Percentiles rank a stretch among this genome's conserved stretches.
Evolutionary conservation across 2,888 invertebrate species (phyloP).

Genomic region (Odontomyia ornata): DNA sequence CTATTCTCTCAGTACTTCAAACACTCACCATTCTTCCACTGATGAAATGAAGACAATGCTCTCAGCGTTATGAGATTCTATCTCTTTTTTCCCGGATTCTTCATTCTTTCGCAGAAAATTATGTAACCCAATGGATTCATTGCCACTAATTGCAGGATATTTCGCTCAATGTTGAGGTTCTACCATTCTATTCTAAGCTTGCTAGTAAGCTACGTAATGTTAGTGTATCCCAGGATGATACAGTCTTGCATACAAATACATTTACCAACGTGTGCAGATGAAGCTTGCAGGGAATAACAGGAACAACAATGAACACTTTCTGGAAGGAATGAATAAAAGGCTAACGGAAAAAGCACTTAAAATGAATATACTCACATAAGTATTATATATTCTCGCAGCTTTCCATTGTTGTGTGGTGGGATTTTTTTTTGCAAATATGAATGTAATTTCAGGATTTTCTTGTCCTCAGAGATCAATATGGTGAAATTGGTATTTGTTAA

Average conservation of each 20-base stretch:
- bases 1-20: too few relatives aligned
- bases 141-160: constrained; percentile 37
- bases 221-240: background rate
- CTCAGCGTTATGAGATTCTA: background rate
- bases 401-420: background rate
- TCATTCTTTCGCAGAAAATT: constrained; percentile 3
- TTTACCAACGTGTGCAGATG: background rate
- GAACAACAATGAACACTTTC: background rate
- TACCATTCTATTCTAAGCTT: background rate
- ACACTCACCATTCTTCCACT: too few relatives aligned
- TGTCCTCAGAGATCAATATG: constrained; percentile 35
- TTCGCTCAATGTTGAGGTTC: constrained; percentile 25
- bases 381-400: background rate
- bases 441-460: constrained; percentile 27
- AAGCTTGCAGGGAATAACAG: background rate
- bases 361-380: background rate
- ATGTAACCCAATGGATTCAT: constrained; percentile 39
- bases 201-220: background rate
- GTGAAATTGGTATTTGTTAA: constrained; percentile 43
- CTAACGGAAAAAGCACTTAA: background rate
- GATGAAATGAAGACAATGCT: too few relatives aligned
- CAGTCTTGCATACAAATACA: background rate
- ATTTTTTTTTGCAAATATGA: constrained; percentile 13
- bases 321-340: background rate
- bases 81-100: background rate